Evolutionary conservation across 2,113 vertebrate species (phyloP).

Genomic region (Tringa solitaria): DNA sequence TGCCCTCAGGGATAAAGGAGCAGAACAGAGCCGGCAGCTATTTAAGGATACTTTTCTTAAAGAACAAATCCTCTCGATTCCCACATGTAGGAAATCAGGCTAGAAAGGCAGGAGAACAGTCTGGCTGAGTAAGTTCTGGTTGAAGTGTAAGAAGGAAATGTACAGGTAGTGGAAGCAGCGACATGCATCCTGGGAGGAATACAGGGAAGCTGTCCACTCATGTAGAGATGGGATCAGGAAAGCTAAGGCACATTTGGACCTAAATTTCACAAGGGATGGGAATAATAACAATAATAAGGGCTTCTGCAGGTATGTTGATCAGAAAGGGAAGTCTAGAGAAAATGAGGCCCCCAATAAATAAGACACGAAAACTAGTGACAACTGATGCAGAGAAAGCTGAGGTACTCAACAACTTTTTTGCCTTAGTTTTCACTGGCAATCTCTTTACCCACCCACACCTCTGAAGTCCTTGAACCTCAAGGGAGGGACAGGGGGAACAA

Average conservation of each 20-base stretch:
- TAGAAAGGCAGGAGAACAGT: not conserved
- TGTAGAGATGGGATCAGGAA: not conserved
- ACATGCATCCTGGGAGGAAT: not conserved
- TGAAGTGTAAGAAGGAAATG: not conserved
- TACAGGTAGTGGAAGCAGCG: not conserved
- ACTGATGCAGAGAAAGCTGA: not conserved
- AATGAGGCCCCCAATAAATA: not conserved
- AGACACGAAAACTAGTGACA: not conserved
- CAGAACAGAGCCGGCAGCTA: not conserved
- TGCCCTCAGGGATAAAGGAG: not conserved
- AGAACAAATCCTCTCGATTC: not conserved
- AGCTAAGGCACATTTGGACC: not conserved
- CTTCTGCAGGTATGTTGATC: not conserved
- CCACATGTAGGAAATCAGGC: not conserved
- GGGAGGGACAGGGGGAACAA: not conserved
- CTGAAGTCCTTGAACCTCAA: not conserved
- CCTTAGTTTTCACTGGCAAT: not conserved
- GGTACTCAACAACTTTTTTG: not conserved
- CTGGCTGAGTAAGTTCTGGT: not conserved
- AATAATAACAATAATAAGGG: not conserved
- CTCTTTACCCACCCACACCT: not conserved
- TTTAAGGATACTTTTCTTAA: not conserved
- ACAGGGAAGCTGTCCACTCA: not conserved
- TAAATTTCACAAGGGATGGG: not conserved
- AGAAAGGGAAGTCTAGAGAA: not conserved